Conservation (phyloP, 2,888 invertebrate species). For the Drosophila barbarae region DNA sequence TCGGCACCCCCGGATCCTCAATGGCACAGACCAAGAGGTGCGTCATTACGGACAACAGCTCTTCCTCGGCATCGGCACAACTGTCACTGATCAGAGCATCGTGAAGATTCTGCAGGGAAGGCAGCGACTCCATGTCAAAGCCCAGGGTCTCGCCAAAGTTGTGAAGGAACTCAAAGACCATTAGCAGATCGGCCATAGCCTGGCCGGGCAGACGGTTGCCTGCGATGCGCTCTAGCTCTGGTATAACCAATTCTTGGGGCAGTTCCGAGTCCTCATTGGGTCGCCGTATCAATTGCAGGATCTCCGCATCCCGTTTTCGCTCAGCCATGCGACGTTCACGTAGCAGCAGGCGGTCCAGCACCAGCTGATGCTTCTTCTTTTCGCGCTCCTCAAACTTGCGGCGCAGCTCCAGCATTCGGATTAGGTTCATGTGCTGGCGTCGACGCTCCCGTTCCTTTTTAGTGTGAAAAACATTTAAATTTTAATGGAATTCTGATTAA, state of each 20-base stretch:
- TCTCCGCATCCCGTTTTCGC: conserved; percentile 85
- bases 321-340: conserved; percentile 91
- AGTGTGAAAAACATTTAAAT: not conserved
- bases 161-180: conserved; percentile 97
- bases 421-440: conserved; percentile 93
- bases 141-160: conserved; percentile 97
- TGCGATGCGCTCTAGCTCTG: conserved; percentile 87
- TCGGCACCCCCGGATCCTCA: conserved; percentile 95
- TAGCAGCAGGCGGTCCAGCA: conserved; percentile 90
- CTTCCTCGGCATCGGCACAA: conserved; percentile 90
- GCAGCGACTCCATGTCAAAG: conserved; percentile 93
- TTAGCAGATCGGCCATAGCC: conserved; percentile 94
- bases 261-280: conserved; percentile 95
- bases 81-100: conserved; percentile 88
- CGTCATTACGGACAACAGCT: conserved; percentile 91
- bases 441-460: conserved; percentile 91
- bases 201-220: conserved; percentile 90
- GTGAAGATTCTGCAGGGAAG: conserved; percentile 92
- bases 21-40: conserved; percentile 95
- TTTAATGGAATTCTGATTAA: not conserved
- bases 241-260: conserved; percentile 86
- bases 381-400: conserved; percentile 93
- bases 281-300: conserved; percentile 86
- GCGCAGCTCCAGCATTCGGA: conserved; percentile 91
- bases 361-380: conserved; percentile 83